Evolutionary conservation across 2,113 vertebrate species (phyloP), one percentile per base, ranked within the genome.

Genomic region (Emydocephalus ijimae): DNA sequence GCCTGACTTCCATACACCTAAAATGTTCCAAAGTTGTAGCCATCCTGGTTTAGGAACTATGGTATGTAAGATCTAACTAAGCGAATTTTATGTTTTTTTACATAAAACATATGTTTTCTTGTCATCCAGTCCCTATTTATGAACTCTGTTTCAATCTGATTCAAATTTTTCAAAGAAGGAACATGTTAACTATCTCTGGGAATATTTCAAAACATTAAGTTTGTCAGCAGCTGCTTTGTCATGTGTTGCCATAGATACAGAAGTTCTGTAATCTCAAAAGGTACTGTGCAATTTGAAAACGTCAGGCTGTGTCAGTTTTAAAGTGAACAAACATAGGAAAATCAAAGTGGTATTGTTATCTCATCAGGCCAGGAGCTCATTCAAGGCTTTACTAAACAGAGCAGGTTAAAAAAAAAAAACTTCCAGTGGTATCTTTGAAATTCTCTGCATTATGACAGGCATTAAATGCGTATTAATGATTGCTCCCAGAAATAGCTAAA

Each of bases 341-440:
- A 98, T 98, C 97, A 97, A 97, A 97, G 97, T 94, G 4, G 26
- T 2, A 87, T 94, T 91, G 85, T 97, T 98, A 97, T 97, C 97
- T 97, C 94, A 56, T 94, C 95, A 93, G 94, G 94, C 93, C 97
- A 98, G 97, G 95, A 97, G 96, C 92, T 92, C 92, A 96, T 93
- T 96, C 93, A 92, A 91, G 94, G 92, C 95, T 96, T 92, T 94
- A 95, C 92, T 92, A 9, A 87, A 91, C 88, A 93, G 94, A 93
- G 90, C 96, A 57, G 94, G 95, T 69, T 96, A 95, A 95, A 95
- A 97, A 96, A 97, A 95, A 95, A 95, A 96, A 95, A 96, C 96
- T 97, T 95, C 90, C 94, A 93, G 92, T 95, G 48, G 91, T 55
- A 88, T 92, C 97, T 98, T 98, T 97, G 97, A 98, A 97, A 96